Evolutionary conservation across 2,888 invertebrate species (phyloP), one percentile per base, ranked within the genome.

Genomic region (Spilosoma lubricipeda): DNA sequence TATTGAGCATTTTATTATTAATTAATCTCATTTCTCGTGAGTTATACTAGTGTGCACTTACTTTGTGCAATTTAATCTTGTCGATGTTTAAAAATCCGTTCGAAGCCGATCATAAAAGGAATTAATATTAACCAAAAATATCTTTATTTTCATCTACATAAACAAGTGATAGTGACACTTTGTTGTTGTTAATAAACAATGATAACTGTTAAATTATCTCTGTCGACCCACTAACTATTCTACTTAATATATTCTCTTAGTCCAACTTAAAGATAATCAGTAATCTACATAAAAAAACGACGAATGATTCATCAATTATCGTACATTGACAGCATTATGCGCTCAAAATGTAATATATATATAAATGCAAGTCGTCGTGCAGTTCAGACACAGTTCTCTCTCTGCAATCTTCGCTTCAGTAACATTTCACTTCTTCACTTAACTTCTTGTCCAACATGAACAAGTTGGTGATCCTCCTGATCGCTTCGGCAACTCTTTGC

Each of bases 271-370:
- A 45, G 67, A 67, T 67, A 45, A 67, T 8, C 3, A 42, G 42
- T 18, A 45, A 30, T 48, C 20, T 30, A 5, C 4, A 15, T 30
- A 1, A 30, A 1, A n/a, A 30, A 20, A 45, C 13, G n/a, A n/a
- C n/a, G n/a, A n/a, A n/a, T 67, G 45, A 42, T 48, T 85, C 90
- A 45, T 42, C 45, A 30, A 2, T 45, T 45, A 67, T 45, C 67
- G 30, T 67, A 11, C 67, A 42, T 23, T 23, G 8, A 52, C 9
- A n/a, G 15, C 27, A n/a, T n/a, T 33, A 67, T 8, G 20, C 30
- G 11, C 7, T 20, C 11, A 5, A 48, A 45, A 20, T 48, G 15
- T n/a, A n/a, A 5, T 7, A 18, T 45, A 45, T n/a, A 36, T 33
- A 48, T 73, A 70, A 39, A 59, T 18, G n/a, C 39, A 39, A 27